These are phyloP conservation scores for Tachysurus vachellii DNA, from an alignment of 2,113 vertebrate genomes.

Conservation along the genomic window DNA sequence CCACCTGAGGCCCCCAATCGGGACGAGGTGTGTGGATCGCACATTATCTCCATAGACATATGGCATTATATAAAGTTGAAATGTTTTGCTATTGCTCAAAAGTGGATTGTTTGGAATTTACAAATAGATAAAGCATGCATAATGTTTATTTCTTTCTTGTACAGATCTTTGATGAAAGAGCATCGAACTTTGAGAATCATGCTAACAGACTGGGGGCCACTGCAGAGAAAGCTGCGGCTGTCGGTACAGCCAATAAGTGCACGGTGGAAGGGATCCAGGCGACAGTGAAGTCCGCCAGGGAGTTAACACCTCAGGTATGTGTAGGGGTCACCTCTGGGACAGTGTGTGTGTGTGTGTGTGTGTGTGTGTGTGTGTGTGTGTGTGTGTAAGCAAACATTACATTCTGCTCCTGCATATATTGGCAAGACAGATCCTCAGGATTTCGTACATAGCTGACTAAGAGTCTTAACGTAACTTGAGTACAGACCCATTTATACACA, in stretches of 20 bases:
- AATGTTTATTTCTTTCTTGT: neutral
- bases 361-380: neutral
- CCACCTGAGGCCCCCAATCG: conserved; percentile 90
- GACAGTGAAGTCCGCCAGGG: conserved; percentile 90
- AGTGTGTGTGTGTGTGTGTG: conserved; percentile 10
- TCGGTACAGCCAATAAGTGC: conserved; percentile 91
- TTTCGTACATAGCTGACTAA: neutral
- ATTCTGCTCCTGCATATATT: conserved; percentile 13
- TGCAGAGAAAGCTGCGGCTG: conserved; percentile 95
- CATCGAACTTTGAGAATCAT: conserved; percentile 93
- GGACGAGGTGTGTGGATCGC: conserved; percentile 76
- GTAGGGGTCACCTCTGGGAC: neutral
- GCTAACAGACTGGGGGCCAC: conserved; percentile 89
- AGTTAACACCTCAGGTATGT: conserved; percentile 93
- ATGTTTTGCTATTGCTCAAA: neutral
- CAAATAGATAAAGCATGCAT: neutral
- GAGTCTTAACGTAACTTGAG: neutral
- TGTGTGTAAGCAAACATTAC: neutral
- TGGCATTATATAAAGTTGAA: neutral
- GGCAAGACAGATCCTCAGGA: neutral
- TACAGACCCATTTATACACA: conserved; percentile 20
- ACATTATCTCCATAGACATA: neutral
- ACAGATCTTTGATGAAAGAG: conserved; percentile 94
- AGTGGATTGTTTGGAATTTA: neutral
- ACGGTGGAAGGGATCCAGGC: conserved; percentile 95